Percentiles rank a stretch among this genome's conserved stretches.
Evolutionary conservation across 2,888 invertebrate species (phyloP).

Genomic region (Tetramorium bicarinatum): DNA sequence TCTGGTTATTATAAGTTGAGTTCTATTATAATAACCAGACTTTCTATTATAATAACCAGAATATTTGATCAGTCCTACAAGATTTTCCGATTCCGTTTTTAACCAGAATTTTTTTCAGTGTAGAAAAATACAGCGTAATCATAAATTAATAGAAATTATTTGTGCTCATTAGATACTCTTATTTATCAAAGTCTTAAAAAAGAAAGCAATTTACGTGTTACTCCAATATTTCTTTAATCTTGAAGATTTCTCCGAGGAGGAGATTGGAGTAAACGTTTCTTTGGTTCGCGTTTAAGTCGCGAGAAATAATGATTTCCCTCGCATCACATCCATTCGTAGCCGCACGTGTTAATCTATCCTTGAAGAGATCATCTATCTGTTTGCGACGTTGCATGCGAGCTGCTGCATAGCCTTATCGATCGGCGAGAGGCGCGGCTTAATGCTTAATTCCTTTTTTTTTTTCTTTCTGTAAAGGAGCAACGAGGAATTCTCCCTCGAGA

Average conservation of each 20-base stretch:
- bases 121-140: not conserved
- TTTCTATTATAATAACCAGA: too few species aligned
- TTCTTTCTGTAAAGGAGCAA: slow-evolving; percentile 8
- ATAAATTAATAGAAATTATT: not conserved
- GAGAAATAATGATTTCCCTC: slow-evolving; percentile 17
- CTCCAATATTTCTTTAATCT: not conserved
- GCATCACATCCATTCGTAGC: slow-evolving; percentile 29
- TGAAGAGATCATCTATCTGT: slow-evolving; percentile 41
- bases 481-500: not conserved
- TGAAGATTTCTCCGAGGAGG: not conserved
- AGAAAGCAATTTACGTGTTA: not conserved
- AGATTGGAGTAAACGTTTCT: not conserved
- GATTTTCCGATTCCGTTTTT: too few species aligned
- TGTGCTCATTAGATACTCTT: not conserved
- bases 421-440: slow-evolving; percentile 30
- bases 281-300: not conserved
- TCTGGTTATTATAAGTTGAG: too few species aligned
- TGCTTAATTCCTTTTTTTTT: slow-evolving; percentile 18
- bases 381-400: slow-evolving; percentile 35
- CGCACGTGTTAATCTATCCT: slow-evolving; percentile 52
- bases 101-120: too few species aligned
- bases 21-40: too few species aligned
- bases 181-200: not conserved
- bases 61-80: too few species aligned
- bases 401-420: slow-evolving; percentile 44